Conservation (phyloP, 2,113 vertebrate species). For the Passer montanus region DNA sequence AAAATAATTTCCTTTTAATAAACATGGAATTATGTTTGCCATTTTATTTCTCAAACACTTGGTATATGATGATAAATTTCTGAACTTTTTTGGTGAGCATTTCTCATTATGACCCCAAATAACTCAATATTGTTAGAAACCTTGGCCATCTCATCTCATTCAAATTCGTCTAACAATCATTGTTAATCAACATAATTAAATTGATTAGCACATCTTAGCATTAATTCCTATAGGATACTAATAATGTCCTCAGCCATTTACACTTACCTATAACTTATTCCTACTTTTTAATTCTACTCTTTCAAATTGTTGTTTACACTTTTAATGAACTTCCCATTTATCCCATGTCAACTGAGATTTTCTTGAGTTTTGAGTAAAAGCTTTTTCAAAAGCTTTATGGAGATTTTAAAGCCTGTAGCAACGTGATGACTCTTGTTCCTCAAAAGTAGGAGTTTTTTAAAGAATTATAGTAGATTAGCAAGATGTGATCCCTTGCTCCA, state of each 20-base stretch:
- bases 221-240: neutral
- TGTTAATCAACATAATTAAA: neutral
- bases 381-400: neutral
- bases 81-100: neutral
- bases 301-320: neutral
- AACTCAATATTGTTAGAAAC: neutral
- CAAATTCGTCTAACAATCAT: neutral
- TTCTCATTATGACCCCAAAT: neutral
- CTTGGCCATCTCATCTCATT: neutral
- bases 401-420: neutral
- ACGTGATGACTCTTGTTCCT: neutral
- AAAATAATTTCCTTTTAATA: neutral
- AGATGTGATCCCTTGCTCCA: neutral
- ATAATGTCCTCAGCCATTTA: neutral
- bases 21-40: neutral
- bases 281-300: neutral
- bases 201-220: neutral
- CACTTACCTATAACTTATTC: neutral
- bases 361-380: neutral
- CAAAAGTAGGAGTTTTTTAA: neutral
- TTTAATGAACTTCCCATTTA: neutral
- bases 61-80: neutral
- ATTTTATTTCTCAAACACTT: neutral
- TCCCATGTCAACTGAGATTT: neutral
- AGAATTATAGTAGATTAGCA: neutral